phyloP scores from a whole-genome alignment of 2,797 vertebrate species.

The Chelon labrosus region DNA sequence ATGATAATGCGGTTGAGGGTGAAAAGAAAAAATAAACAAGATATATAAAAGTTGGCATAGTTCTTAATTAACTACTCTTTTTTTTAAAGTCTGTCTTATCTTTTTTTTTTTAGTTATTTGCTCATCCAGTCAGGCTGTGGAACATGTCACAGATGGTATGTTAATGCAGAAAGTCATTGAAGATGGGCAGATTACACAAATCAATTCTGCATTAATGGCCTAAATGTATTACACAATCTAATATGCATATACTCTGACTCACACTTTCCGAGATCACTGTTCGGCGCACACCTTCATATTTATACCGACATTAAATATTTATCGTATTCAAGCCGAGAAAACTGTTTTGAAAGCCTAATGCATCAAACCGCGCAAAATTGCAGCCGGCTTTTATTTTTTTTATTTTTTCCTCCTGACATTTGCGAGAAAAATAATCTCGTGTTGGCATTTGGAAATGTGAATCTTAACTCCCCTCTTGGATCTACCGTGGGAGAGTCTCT shows the following conservation, averaged over 20 bases:
- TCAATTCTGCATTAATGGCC: not conserved
- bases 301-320: constrained; percentile 49
- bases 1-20: constrained; percentile 12
- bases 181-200: constrained; percentile 18
- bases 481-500: constrained; percentile 41
- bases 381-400: constrained; percentile 34
- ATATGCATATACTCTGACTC: constrained; percentile 7
- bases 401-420: constrained; percentile 57
- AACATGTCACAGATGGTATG: constrained; percentile 15
- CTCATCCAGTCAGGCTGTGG: constrained; percentile 4
- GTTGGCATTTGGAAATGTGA: constrained; percentile 71
- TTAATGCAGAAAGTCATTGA: constrained; percentile 23
- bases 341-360: constrained; percentile 55
- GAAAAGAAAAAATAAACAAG: constrained; percentile 25
- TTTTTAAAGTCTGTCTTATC: not conserved
- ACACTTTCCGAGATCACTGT: constrained; percentile 19
- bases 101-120: not conserved
- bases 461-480: constrained; percentile 57
- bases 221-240: not conserved
- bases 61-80: constrained; percentile 24
- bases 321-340: constrained; percentile 53
- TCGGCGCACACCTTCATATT: constrained; percentile 40
- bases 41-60: constrained; percentile 11
- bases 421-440: constrained; percentile 66
- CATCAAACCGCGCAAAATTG: constrained; percentile 56